Evolutionary conservation across 1,140 invertebrate genomes (phyloP).

Genomic region (Chironomus tepperi): DNA sequence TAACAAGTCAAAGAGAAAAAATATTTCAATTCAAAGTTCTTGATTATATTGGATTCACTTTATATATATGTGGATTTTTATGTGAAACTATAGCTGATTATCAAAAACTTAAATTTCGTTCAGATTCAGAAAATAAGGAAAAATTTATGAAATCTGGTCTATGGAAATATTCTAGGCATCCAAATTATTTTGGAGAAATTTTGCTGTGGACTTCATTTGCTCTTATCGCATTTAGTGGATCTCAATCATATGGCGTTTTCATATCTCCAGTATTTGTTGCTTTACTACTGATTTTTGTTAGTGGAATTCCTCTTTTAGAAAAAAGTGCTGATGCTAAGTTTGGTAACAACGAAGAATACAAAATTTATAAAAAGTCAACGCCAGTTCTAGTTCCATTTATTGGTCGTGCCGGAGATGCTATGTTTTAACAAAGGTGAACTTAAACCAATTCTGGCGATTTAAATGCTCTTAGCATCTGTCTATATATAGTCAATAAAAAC

Average conservation of each 20-base stretch:
- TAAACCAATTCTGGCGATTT: too few species aligned
- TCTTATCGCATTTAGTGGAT: neutral
- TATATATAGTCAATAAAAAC: too few species aligned
- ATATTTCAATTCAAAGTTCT: neutral
- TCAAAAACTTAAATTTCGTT: neutral
- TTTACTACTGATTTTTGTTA: neutral
- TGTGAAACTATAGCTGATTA: neutral
- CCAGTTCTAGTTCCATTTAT: neutral
- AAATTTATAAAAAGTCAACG: neutral
- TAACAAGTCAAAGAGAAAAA: neutral
- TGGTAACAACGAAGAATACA: neutral
- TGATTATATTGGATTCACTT: neutral
- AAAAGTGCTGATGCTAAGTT: neutral
- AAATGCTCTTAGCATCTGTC: too few species aligned
- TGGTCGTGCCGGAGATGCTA: neutral
- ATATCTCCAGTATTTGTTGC: constrained; percentile 5
- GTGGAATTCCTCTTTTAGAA: neutral
- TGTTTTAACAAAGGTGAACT: too few species aligned
- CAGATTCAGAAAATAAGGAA: neutral
- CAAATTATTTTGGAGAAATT: constrained; percentile 15
- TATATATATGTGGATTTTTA: neutral
- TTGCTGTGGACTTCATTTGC: neutral
- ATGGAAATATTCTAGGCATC: neutral
- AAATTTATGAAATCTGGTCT: neutral
- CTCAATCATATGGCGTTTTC: neutral